Evolutionary conservation across 2,888 invertebrate species (phyloP).

Genomic region (Acrobasis repandana): DNA sequence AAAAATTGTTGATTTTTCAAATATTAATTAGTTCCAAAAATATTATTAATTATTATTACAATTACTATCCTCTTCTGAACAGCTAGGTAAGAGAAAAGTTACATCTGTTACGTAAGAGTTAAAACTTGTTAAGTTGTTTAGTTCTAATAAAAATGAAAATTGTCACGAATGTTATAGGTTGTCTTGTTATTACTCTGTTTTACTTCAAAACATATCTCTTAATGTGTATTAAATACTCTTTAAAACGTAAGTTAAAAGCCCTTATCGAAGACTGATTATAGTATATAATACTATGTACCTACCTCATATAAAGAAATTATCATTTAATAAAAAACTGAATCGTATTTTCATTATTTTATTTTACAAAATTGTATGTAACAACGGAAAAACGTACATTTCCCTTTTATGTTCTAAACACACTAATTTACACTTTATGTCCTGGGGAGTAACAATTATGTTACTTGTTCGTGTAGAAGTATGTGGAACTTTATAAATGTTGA

Average conservation of each 20-base stretch:
- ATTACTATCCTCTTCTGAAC: no score
- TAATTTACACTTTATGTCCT: not conserved
- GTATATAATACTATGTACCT: no score
- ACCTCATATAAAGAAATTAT: no score
- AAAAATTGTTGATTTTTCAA: not conserved
- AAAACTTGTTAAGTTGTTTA: no score
- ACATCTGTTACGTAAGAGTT: no score
- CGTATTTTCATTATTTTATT: not conserved
- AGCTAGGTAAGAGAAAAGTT: no score
- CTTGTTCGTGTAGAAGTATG: not conserved
- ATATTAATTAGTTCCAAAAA: not conserved
- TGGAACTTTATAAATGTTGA: constrained; percentile 2
- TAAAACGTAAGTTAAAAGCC: not conserved
- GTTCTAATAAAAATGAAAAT: no score
- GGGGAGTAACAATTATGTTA: not conserved
- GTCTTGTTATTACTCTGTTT: no score
- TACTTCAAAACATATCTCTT: no score
- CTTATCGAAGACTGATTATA: not conserved
- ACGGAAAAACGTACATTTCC: not conserved
- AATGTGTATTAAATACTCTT: no score
- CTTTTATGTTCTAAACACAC: not conserved
- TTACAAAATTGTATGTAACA: not conserved
- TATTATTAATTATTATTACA: not conserved
- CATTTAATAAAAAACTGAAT: not conserved
- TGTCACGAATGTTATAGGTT: no score